Evolutionary conservation across 2,113 vertebrate species (phyloP).

Genomic region (Clupea harengus): DNA sequence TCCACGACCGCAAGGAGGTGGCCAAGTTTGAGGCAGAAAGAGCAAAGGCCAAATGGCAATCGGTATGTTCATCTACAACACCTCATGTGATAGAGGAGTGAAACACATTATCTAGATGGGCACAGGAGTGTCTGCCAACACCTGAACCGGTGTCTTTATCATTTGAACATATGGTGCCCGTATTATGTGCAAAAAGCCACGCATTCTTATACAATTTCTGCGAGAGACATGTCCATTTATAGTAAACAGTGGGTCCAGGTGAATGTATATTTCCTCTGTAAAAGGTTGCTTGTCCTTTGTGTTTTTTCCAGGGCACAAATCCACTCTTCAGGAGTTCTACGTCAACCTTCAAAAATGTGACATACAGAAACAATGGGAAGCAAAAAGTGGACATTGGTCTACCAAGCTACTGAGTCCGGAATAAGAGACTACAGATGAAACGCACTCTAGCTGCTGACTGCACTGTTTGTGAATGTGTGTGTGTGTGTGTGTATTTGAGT

Average conservation of each 20-base stretch:
- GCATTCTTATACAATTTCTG: neutral
- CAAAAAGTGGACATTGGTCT: conserved; percentile 65
- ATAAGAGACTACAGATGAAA: conserved; percentile 23
- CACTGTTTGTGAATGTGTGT: conserved; percentile 48
- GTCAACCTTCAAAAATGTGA: conserved; percentile 94
- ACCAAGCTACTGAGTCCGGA: conserved; percentile 57
- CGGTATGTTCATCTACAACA: conserved; percentile 68
- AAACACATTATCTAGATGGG: neutral
- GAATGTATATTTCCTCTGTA: neutral
- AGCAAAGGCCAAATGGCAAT: conserved; percentile 92
- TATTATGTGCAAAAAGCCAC: neutral
- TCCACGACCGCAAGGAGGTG: conserved; percentile 94
- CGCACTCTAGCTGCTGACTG: conserved; percentile 43
- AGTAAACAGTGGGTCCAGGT: neutral
- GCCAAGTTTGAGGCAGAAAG: conserved; percentile 96
- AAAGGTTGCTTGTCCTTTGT: conserved; percentile 10
- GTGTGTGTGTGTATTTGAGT: neutral
- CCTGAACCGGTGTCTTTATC: neutral
- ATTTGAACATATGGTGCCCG: neutral
- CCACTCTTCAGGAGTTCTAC: conserved; percentile 94
- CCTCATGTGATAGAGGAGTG: neutral
- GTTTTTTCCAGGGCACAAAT: conserved; percentile 83
- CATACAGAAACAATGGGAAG: conserved; percentile 83
- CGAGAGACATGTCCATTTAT: neutral
- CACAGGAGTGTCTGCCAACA: neutral